Percentiles rank a stretch among this genome's conserved stretches.
phyloP scores from a whole-genome alignment of 1,140 invertebrate genomes.

The Ceratosolen fusciceps region DNA sequence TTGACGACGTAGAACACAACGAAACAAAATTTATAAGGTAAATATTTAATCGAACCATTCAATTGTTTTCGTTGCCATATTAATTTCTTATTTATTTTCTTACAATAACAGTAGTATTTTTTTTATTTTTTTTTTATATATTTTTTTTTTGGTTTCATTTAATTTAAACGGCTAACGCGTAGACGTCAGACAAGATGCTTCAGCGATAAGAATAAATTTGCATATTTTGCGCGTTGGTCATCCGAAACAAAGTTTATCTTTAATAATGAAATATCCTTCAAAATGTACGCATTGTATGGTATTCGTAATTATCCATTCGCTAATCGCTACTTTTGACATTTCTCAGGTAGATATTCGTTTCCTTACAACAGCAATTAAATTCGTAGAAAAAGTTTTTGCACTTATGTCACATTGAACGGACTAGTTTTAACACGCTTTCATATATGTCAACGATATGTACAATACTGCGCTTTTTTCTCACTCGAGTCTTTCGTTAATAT shows the following conservation, averaged over 20 bases:
- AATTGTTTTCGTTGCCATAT: constrained; percentile 1
- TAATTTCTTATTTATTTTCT: not conserved
- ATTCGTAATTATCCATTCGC: not conserved
- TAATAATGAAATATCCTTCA: not conserved
- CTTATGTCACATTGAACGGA: constrained; percentile 22
- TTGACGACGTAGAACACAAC: not conserved
- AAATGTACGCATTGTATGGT: not conserved
- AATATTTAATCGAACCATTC: not conserved
- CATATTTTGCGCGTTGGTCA: not conserved
- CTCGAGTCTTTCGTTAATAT: constrained; percentile 35
- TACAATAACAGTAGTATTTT: constrained; percentile 14
- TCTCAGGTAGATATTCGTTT: not conserved
- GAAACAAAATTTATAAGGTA: not conserved
- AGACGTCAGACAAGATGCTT: not conserved
- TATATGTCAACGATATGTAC: constrained; percentile 22
- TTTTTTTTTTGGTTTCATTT: no score
- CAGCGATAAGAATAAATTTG: not conserved
- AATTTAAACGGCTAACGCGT: constrained; percentile 9
- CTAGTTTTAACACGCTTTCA: constrained; percentile 36
- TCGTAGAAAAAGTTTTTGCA: constrained; percentile 9
- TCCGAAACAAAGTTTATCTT: not conserved
- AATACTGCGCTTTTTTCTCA: constrained; percentile 28
- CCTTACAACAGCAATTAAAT: not conserved
- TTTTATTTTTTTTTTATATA: no score
- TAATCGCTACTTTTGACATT: not conserved